These are phyloP conservation scores for Catharus minimus DNA, from an alignment of 2,113 vertebrate genomes.

Conservation along the genomic window DNA sequence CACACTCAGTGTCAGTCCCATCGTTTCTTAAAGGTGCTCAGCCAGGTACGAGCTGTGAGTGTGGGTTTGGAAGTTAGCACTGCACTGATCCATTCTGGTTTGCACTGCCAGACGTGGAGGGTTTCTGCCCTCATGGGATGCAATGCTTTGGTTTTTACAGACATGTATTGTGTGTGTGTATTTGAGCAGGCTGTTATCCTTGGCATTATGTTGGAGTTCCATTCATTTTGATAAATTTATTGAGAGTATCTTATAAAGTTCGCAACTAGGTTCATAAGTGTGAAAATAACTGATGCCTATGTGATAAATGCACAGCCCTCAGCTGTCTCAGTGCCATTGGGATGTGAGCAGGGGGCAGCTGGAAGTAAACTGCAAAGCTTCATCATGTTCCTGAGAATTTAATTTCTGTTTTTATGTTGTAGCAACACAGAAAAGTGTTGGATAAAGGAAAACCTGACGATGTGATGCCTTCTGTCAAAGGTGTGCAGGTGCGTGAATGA, in stretches of 20 bases:
- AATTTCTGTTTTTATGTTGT: conserved; percentile 55
- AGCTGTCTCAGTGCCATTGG: accelerated
- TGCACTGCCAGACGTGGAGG: background rate
- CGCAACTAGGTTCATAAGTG: background rate
- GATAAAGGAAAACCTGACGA: conserved; percentile 99
- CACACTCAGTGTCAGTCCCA: background rate
- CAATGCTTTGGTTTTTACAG: background rate
- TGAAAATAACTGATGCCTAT: background rate
- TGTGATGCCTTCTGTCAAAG: conserved; percentile 93
- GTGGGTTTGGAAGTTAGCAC: background rate
- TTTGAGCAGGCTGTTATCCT: background rate
- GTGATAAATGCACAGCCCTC: background rate
- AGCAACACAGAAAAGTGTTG: conserved; percentile 99
- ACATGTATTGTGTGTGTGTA: accelerated
- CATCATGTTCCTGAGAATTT: background rate
- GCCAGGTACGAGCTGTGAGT: background rate
- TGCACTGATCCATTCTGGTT: background rate
- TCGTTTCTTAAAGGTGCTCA: background rate
- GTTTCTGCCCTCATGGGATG: background rate
- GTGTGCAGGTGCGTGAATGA: conserved; percentile 83
- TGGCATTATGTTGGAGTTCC: background rate
- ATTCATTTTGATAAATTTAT: background rate
- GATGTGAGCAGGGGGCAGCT: background rate
- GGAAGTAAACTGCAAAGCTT: background rate
- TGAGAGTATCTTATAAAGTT: background rate